phyloP scores from a whole-genome alignment of 2,113 vertebrate genomes.

The Vidua chalybeata region DNA sequence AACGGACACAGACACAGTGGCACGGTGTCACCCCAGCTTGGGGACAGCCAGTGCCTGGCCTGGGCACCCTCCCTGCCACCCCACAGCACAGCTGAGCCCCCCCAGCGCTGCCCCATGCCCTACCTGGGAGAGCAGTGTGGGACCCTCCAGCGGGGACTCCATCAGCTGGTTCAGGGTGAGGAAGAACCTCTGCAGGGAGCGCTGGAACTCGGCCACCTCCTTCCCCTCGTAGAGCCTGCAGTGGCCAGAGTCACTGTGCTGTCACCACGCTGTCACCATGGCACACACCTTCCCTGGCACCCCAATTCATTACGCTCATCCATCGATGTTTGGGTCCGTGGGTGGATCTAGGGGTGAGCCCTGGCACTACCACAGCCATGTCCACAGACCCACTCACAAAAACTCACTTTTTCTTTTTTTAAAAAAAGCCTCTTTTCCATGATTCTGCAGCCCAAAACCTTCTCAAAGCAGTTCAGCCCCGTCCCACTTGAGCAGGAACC shows the following conservation, averaged over 20 bases:
- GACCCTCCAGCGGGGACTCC: slow-evolving; percentile 32
- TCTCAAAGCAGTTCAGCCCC: not conserved
- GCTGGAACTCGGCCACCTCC: slow-evolving; percentile 24
- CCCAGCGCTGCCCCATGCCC: not conserved
- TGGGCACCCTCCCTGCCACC: not conserved
- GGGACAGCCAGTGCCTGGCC: not conserved
- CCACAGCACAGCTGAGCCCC: not conserved
- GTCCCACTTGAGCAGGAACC: not conserved
- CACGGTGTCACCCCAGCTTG: not conserved
- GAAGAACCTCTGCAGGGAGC: not conserved
- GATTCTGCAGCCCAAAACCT: rapidly evolving
- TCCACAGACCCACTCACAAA: not conserved
- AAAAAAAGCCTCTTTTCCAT: not conserved
- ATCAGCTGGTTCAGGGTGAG: slow-evolving; percentile 49
- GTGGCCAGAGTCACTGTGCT: not conserved
- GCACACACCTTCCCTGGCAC: rapidly evolving
- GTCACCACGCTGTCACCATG: rapidly evolving
- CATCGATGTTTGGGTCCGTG: rapidly evolving
- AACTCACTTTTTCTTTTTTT: rapidly evolving
- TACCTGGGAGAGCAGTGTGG: slow-evolving; percentile 51
- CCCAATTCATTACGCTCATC: rapidly evolving
- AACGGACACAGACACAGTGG: rapidly evolving
- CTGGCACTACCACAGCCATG: rapidly evolving
- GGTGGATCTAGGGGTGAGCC: not conserved
- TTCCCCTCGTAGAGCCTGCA: slow-evolving; percentile 66